Percentiles rank a stretch among this genome's conserved stretches.
Conservation (phyloP, 1,140 invertebrate species). For the Chionoecetes opilio region DNA sequence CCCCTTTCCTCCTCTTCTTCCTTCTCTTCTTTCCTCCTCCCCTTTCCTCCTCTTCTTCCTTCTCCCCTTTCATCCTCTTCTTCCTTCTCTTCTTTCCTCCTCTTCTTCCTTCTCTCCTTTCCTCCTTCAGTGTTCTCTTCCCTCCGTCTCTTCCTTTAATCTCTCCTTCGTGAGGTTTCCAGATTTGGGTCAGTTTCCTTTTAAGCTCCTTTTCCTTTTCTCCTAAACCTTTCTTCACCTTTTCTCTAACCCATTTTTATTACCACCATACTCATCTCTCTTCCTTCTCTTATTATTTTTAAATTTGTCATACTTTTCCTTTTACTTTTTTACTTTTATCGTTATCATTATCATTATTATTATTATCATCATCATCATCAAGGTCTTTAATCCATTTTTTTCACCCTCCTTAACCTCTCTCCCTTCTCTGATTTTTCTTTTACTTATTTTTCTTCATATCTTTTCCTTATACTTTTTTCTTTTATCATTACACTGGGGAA, state of each 20-base stretch:
- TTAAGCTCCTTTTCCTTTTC: not conserved
- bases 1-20: not conserved
- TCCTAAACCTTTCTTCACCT: not conserved
- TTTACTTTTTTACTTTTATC: too few species aligned
- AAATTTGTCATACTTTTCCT: too few species aligned
- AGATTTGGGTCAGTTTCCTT: not conserved
- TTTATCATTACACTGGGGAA: too few species aligned
- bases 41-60: not conserved
- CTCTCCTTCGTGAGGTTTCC: conserved; percentile 13
- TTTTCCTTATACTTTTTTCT: too few species aligned
- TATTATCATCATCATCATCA: too few species aligned
- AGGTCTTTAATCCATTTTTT: not conserved
- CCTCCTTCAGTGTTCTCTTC: not conserved
- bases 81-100: not conserved
- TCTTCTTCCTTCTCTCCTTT: not conserved
- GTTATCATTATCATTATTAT: too few species aligned
- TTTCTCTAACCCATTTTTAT: not conserved
- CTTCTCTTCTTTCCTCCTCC: not conserved
- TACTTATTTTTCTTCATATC: too few species aligned
- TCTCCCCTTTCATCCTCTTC: not conserved
- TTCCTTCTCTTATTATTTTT: not conserved
- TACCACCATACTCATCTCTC: not conserved
- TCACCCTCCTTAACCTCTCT: not conserved
- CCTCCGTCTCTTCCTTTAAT: not conserved
- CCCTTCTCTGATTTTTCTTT: not conserved